Percentiles rank a stretch among this genome's conserved stretches.
phyloP scores from a whole-genome alignment of 2,888 invertebrate genomes.

The Dynastes grantii region DNA sequence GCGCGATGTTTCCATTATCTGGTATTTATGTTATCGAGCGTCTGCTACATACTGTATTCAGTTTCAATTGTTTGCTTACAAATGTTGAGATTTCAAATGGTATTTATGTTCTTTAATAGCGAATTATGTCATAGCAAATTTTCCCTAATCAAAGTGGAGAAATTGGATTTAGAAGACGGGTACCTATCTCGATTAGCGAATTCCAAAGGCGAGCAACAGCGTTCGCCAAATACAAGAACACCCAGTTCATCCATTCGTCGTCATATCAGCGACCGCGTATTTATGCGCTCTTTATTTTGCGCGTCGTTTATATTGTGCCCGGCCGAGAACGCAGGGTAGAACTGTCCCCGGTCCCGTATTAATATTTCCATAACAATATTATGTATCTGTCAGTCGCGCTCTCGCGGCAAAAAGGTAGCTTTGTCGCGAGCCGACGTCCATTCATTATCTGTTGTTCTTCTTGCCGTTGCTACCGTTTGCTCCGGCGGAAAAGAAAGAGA shows the following conservation, averaged over 20 bases:
- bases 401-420: slow-evolving; percentile 45
- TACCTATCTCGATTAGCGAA: no score
- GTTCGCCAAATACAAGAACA: no score
- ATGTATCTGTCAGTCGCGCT: slow-evolving; percentile 63
- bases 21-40: no score
- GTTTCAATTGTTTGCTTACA: no score
- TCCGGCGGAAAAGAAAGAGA: neutral
- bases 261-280: slow-evolving; percentile 59
- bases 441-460: slow-evolving; percentile 59
- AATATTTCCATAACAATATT: slow-evolving; percentile 71
- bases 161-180: no score
- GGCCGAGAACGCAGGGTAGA: neutral
- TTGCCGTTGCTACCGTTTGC: neutral
- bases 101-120: no score
- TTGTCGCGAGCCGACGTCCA: slow-evolving; percentile 62
- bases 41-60: no score
- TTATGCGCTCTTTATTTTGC: slow-evolving; percentile 67
- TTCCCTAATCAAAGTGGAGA: no score
- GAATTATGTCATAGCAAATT: no score
- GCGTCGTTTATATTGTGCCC: neutral
- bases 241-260: slow-evolving; percentile 15
- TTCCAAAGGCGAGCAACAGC: no score
- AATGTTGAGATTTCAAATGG: no score
- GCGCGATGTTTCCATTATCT: no score
- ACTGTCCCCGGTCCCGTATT: slow-evolving; percentile 60